phyloP scores from a whole-genome alignment of 1,140 invertebrate species.

The Arion vulgaris region DNA sequence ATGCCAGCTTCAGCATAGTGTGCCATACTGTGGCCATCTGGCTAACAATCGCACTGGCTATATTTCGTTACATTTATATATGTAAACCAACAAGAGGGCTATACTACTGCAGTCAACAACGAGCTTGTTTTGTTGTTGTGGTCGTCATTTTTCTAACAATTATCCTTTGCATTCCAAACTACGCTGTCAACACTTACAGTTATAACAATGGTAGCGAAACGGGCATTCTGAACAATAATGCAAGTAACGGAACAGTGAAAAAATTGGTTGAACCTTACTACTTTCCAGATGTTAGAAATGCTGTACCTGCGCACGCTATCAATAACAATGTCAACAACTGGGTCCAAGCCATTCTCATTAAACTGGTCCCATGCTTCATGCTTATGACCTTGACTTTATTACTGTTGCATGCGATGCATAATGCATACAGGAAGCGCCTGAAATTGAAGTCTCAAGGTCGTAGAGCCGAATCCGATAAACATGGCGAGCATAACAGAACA shows the following conservation, averaged over 20 bases:
- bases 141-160: slow-evolving; percentile 82
- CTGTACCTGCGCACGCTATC: background rate
- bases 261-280: background rate
- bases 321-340: slow-evolving; percentile 63
- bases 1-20: slow-evolving; percentile 82
- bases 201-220: background rate
- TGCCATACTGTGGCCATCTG: slow-evolving; percentile 95
- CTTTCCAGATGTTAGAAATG: background rate
- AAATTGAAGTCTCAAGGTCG: slow-evolving; percentile 65
- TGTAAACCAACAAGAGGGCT: slow-evolving; percentile 82
- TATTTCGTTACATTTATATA: slow-evolving; percentile 94
- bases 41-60: slow-evolving; percentile 90
- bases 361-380: slow-evolving; percentile 74
- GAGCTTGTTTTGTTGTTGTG: slow-evolving; percentile 82
- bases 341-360: slow-evolving; percentile 67
- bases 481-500: slow-evolving; percentile 83
- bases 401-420: slow-evolving; percentile 72
- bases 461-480: slow-evolving; percentile 66
- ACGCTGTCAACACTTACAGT: slow-evolving; percentile 64
- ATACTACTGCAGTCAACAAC: slow-evolving; percentile 81
- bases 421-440: slow-evolving; percentile 69
- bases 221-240: background rate
- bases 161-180: slow-evolving; percentile 85
- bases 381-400: slow-evolving; percentile 73
- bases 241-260: no score